A percentile compares a stretch with the other conserved stretches of the same genome.
Conservation (phyloP, 64 coral and sea anemone species). For the Exaiptasia diaphana region DNA sequence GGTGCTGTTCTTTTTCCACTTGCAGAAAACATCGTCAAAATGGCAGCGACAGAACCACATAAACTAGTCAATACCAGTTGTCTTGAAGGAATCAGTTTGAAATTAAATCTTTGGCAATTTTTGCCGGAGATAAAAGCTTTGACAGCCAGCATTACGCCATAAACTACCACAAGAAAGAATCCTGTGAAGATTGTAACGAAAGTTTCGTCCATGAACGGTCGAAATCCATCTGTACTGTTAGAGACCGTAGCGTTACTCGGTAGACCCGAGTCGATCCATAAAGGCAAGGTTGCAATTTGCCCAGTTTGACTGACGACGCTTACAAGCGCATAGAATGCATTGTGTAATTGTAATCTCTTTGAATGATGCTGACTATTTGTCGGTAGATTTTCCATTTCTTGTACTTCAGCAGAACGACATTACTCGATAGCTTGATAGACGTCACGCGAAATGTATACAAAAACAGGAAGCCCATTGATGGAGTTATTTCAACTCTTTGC, state of each 20-base stretch:
- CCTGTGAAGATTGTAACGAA: conserved; percentile 33
- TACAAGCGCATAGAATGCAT: too few relatives aligned
- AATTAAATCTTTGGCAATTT: too few relatives aligned
- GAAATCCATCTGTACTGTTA: not conserved
- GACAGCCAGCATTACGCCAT: conserved; percentile 36
- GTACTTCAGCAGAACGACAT: too few relatives aligned
- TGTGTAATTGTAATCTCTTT: too few relatives aligned
- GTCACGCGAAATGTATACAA: too few relatives aligned
- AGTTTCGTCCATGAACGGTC: conserved; percentile 36
- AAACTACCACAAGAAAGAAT: conserved; percentile 30
- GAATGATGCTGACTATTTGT: too few relatives aligned
- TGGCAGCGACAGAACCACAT: not conserved
- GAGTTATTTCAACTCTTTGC: too few relatives aligned
- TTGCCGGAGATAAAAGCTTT: not conserved
- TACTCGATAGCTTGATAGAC: too few relatives aligned
- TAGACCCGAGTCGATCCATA: conserved; percentile 12
- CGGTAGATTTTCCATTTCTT: too few relatives aligned
- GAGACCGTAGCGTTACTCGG: not conserved
- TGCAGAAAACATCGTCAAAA: conserved; percentile 53
- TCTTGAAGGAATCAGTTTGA: conserved; percentile 4
- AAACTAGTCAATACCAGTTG: conserved; percentile 10
- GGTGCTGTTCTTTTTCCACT: conserved; percentile 66
- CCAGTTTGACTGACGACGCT: not conserved
- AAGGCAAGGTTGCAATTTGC: not conserved
- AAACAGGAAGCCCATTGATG: too few relatives aligned